Conservation (phyloP, 1,140 invertebrate species). For the Cyclargus thomasi region DNA sequence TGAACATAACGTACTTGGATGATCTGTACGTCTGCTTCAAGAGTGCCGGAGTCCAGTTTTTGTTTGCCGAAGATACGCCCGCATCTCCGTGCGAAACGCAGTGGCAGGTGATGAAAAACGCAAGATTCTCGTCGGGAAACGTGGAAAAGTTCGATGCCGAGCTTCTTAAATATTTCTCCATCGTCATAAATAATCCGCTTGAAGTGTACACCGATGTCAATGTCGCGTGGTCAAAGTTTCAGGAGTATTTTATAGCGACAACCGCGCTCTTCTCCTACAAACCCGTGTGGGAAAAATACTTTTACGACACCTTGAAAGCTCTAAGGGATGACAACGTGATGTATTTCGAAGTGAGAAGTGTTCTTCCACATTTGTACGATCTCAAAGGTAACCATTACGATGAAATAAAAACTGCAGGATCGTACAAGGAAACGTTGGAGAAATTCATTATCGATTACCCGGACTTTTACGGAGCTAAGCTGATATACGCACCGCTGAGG, state of each 20-base stretch:
- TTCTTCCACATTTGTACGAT: slow-evolving; percentile 78
- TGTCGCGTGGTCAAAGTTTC: slow-evolving; percentile 82
- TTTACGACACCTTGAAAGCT: slow-evolving; percentile 82
- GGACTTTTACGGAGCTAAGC: slow-evolving; percentile 81
- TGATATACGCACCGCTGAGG: slow-evolving; percentile 82
- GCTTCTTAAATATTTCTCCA: slow-evolving; percentile 77
- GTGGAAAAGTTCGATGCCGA: slow-evolving; percentile 76
- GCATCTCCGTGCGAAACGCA: slow-evolving; percentile 31
- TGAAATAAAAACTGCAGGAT: slow-evolving; percentile 71
- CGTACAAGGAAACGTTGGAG: slow-evolving; percentile 77
- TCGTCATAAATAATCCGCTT: slow-evolving; percentile 78
- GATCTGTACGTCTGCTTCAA: slow-evolving; percentile 81
- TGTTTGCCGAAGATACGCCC: slow-evolving; percentile 56
- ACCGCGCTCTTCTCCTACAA: slow-evolving; percentile 80
- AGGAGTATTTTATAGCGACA: slow-evolving; percentile 77
- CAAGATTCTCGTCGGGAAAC: slow-evolving; percentile 72
- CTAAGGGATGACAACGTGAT: slow-evolving; percentile 86
- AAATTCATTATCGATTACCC: slow-evolving; percentile 77
- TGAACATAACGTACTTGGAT: slow-evolving; percentile 81
- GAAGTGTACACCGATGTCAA: slow-evolving; percentile 79
- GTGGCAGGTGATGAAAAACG: slow-evolving; percentile 77
- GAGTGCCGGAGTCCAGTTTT: slow-evolving; percentile 35
- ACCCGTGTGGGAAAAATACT: slow-evolving; percentile 83
- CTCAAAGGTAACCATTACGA: slow-evolving; percentile 77
- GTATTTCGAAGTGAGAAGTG: slow-evolving; percentile 83